Base-by-base conservation (phyloP, 2,113 vertebrate genomes). In the Mobula birostris region DNA sequence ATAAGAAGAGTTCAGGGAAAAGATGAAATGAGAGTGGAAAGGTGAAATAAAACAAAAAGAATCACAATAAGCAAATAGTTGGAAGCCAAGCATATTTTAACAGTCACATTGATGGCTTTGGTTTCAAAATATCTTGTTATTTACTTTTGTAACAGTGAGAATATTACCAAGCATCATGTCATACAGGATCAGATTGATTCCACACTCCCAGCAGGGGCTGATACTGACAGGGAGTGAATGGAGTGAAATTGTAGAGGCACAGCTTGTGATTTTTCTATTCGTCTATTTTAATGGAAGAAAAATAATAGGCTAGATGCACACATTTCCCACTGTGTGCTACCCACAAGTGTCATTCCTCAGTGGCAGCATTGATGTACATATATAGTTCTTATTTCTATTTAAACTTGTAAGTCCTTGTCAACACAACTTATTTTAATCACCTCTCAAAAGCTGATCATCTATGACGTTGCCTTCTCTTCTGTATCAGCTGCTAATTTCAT, bases 111-210 rank as follows among this genome's bases (percentile, higher is more conserved):
- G 61, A 90, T 90, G 85, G 61, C 63, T 66, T 87, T 32, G 6
- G 58, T 88, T 63, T 88, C 85, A 88, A 63, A 88, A 66, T 88
- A 32, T 32, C n/a, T 88, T 61, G 32, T 79, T 32, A 36, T 79
- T n/a, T 63, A 27, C 27, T n/a, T 63, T 66, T n/a, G 12, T 66
- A 17, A 66, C 85, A 87, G 58, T 66, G 80, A 56, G 80, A 83
- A 83, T 83, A 83, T 83, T 40, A 58, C 19, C 21, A 2, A 56
- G 14, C 19, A 7, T 48, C 27, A 1, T 83, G 48, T 9, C 40
- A 83, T 56, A 8, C 40, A 56, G 7, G 9, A 58, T 83, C 9
- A 9, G 21, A 58, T 83, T 83, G 40, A 83, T 83, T 83, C 48
- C 21, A 83, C 80, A 83, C 21, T 83, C 77, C 77, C 80, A 58